phyloP scores from a whole-genome alignment of 92 coral and sea anemone species.

The Blastomussa wellsi region DNA sequence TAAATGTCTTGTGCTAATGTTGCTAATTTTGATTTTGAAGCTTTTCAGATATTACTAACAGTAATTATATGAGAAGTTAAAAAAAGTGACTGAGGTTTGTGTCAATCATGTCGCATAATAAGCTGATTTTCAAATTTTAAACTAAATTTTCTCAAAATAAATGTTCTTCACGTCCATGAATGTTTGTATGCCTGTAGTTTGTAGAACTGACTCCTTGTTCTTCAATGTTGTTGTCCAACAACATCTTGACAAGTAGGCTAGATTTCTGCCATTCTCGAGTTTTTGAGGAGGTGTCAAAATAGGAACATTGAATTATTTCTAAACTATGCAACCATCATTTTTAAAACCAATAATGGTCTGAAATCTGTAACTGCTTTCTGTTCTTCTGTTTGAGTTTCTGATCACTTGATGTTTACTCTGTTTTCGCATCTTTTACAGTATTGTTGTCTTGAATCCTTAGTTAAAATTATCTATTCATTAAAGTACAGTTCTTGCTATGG shows the following conservation, averaged over 20 bases:
- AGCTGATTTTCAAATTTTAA: background rate
- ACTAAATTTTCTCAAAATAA: background rate
- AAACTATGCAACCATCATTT: background rate
- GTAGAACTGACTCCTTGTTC: too few relatives aligned
- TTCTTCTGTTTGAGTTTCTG: background rate
- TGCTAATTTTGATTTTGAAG: background rate
- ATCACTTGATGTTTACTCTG: background rate
- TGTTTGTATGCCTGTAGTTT: too few relatives aligned
- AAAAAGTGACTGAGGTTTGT: too few relatives aligned
- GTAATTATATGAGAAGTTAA: too few relatives aligned
- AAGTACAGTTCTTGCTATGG: background rate
- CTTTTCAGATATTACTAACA: too few relatives aligned
- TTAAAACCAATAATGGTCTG: background rate
- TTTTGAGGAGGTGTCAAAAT: too few relatives aligned
- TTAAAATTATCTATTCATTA: background rate
- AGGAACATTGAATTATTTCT: background rate
- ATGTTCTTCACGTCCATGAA: background rate
- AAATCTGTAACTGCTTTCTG: background rate
- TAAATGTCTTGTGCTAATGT: too few relatives aligned
- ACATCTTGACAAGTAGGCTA: too few relatives aligned
- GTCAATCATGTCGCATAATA: background rate
- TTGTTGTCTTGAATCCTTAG: background rate
- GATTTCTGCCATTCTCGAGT: too few relatives aligned
- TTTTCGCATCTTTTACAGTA: background rate
- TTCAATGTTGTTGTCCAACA: too few relatives aligned